Evolutionary conservation across 2,888 invertebrate species (phyloP).

Genomic region (Amblyjoppa proteus): DNA sequence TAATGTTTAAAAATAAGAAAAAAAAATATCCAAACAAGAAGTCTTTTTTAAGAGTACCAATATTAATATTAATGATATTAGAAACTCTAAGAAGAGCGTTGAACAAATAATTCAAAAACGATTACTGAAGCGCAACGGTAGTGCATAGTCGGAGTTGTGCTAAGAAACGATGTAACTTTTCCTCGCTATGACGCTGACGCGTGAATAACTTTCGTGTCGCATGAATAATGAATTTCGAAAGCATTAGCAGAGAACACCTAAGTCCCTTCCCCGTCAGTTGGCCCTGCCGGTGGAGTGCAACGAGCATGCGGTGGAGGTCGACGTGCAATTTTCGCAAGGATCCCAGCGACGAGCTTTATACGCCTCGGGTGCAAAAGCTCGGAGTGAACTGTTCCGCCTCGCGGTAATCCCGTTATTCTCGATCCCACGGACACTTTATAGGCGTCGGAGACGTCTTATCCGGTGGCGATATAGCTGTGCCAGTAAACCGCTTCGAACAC

Average conservation of each 20-base stretch:
- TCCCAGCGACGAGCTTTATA: constrained; percentile 38
- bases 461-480: constrained; percentile 33
- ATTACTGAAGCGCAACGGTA: not conserved
- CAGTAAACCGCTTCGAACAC: constrained; percentile 35
- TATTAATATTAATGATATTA: too few relatives aligned
- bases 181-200: constrained; percentile 20
- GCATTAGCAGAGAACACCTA: constrained; percentile 41
- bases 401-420: constrained; percentile 55
- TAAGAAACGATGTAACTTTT: constrained; percentile 22
- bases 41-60: too few relatives aligned
- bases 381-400: constrained; percentile 29
- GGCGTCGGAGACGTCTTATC: constrained; percentile 45
- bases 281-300: constrained; percentile 8
- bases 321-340: constrained; percentile 50
- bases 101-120: not conserved
- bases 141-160: not conserved
- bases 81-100: not conserved
- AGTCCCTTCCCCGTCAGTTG: not conserved
- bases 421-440: constrained; percentile 48
- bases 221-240: constrained; percentile 56
- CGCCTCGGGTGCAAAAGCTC: constrained; percentile 26
- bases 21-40: too few relatives aligned
- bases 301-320: constrained; percentile 23
- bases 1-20: too few relatives aligned
- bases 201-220: constrained; percentile 49